phyloP scores from a whole-genome alignment of 2,113 vertebrate species.

The Euleptes europaea region DNA sequence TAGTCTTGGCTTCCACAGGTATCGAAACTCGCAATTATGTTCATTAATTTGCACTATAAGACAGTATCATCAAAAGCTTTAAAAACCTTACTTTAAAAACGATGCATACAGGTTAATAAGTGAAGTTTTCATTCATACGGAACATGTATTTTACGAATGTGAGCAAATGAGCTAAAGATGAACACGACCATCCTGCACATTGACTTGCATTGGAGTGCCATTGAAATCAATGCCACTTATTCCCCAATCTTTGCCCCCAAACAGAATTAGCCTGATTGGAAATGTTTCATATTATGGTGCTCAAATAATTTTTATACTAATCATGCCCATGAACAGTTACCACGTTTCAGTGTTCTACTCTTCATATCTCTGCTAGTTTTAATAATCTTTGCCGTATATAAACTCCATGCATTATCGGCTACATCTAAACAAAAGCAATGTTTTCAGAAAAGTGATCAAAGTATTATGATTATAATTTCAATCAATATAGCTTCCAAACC shows the following conservation, averaged over 20 bases:
- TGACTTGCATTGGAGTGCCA: background rate
- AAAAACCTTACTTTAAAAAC: background rate
- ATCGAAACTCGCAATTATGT: background rate
- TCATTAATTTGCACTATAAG: background rate
- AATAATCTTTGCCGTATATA: background rate
- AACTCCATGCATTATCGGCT: background rate
- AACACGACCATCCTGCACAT: background rate
- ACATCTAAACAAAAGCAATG: background rate
- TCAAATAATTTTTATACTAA: background rate
- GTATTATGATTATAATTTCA: constrained; percentile 38
- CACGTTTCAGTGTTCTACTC: background rate
- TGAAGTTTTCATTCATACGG: too few species aligned
- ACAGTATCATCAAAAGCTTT: background rate
- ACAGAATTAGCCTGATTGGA: background rate
- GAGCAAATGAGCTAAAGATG: background rate
- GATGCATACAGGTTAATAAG: background rate
- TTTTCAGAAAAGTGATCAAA: background rate
- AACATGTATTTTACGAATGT: background rate
- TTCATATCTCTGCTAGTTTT: background rate
- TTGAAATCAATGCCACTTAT: background rate
- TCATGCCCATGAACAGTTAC: background rate
- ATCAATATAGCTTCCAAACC: constrained; percentile 45
- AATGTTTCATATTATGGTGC: background rate
- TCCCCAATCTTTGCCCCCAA: background rate
- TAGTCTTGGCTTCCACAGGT: background rate